phyloP scores from a whole-genome alignment of 2,888 invertebrate genomes.

The Tenthredo distinguenda region DNA sequence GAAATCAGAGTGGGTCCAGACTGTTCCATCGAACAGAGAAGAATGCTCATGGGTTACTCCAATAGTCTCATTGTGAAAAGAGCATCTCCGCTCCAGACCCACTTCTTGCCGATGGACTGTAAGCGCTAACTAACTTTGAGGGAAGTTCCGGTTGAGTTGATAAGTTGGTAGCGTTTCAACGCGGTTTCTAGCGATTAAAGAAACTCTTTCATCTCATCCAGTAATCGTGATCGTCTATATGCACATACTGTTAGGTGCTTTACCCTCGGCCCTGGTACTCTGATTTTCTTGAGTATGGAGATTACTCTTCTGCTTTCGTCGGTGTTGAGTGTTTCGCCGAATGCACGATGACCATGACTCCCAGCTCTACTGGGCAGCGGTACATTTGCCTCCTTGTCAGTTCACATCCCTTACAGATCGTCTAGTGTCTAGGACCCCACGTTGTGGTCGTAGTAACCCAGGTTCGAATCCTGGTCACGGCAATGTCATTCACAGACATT shows the following conservation, averaged over 20 bases:
- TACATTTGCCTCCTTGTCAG: too few species aligned
- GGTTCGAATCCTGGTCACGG: conserved; percentile 79
- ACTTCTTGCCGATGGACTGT: background rate
- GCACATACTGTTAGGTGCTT: conserved; percentile 62
- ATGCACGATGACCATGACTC: too few species aligned
- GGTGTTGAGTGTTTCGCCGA: too few species aligned
- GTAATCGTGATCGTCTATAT: conserved; percentile 77
- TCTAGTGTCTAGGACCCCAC: conserved; percentile 71
- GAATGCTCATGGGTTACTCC: background rate
- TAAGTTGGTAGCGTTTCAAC: conserved; percentile 19
- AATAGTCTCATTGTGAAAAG: background rate
- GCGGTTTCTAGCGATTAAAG: background rate
- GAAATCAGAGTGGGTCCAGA: background rate
- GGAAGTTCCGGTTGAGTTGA: conserved; percentile 45
- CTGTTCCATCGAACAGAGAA: background rate
- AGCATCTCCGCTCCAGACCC: background rate
- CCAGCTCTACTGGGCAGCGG: too few species aligned
- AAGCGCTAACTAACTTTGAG: background rate
- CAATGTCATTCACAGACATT: conserved; percentile 69
- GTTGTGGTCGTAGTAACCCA: conserved; percentile 79
- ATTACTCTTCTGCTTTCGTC: too few species aligned
- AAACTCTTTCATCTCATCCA: conserved; percentile 60
- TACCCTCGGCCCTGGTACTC: too few species aligned
- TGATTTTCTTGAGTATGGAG: too few species aligned
- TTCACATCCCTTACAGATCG: too few species aligned